These are phyloP conservation scores for Leuctra nigra DNA, from an alignment of 2,888 invertebrate genomes.

Conservation along the genomic window DNA sequence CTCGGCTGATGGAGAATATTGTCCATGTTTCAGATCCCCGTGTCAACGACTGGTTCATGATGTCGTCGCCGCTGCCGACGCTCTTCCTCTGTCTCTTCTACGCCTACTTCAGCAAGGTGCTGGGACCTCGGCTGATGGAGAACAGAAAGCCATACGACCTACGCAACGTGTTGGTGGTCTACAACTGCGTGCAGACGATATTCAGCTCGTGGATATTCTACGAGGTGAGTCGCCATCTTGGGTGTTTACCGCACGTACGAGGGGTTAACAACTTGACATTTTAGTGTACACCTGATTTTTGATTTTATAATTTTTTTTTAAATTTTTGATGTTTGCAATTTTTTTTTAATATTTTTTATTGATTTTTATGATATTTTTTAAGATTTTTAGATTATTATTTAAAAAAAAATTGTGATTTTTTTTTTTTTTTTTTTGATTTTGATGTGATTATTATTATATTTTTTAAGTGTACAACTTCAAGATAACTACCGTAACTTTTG, in stretches of 20 bases:
- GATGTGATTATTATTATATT: too few species aligned
- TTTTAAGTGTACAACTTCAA: too few species aligned
- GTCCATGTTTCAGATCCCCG: constrained; percentile 66
- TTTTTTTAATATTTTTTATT: too few species aligned
- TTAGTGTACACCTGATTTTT: too few species aligned
- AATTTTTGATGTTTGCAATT: too few species aligned
- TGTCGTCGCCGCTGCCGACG: constrained; percentile 84
- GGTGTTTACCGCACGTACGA: neutral
- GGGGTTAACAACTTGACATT: neutral
- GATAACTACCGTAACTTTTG: too few species aligned
- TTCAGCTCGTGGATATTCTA: constrained; percentile 89
- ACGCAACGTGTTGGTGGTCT: constrained; percentile 68
- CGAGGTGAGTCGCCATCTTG: constrained; percentile 58
- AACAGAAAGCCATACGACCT: constrained; percentile 83
- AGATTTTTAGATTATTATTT: too few species aligned
- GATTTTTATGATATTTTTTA: too few species aligned
- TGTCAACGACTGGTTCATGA: constrained; percentile 82
- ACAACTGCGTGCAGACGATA: constrained; percentile 84
- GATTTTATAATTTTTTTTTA: too few species aligned
- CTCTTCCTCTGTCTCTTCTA: constrained; percentile 74
- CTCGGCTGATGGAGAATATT: too few species aligned
- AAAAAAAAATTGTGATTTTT: too few species aligned
- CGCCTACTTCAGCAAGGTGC: constrained; percentile 70
- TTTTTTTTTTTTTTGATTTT: too few species aligned
- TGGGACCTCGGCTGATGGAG: constrained; percentile 84